A percentile compares a stretch with the other conserved stretches of the same genome.
These are phyloP conservation scores for Pao palembangensis DNA, from an alignment of 2,113 vertebrate species.

Conservation along the genomic window DNA sequence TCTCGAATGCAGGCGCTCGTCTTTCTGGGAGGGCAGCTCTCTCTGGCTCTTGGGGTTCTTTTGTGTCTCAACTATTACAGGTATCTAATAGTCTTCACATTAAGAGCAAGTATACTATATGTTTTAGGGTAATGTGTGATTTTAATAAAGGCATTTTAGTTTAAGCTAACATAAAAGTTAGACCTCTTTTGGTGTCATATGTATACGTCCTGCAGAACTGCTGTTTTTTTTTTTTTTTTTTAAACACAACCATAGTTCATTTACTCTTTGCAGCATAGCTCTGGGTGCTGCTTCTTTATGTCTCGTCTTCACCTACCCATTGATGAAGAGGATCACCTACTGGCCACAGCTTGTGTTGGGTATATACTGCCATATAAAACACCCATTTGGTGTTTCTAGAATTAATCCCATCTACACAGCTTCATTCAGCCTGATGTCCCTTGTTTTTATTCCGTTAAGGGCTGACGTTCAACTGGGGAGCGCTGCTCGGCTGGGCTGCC, in stretches of 20 bases:
- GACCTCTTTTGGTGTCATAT: too few relatives aligned
- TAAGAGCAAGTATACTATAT: too few relatives aligned
- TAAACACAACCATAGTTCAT: background rate
- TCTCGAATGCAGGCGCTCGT: constrained; percentile 81
- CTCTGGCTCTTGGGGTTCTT: constrained; percentile 84
- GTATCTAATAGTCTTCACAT: constrained; percentile 53
- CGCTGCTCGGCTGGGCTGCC: constrained; percentile 92
- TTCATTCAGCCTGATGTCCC: background rate
- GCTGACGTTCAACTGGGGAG: constrained; percentile 93
- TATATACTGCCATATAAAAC: constrained; percentile 44
- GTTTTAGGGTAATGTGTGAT: too few relatives aligned
- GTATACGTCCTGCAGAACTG: too few relatives aligned
- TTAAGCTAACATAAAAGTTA: too few relatives aligned
- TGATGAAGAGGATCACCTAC: constrained; percentile 95
- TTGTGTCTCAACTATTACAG: constrained; percentile 95
- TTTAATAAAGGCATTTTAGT: too few relatives aligned
- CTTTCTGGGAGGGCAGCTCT: constrained; percentile 90
- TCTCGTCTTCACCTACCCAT: constrained; percentile 86
- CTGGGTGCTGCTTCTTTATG: constrained; percentile 87
- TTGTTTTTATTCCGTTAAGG: constrained; percentile 66
- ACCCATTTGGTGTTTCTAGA: background rate
- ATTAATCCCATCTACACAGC: background rate
- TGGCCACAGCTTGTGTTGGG: constrained; percentile 93
- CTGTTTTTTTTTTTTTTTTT: too few relatives aligned
- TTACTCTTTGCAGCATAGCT: constrained; percentile 75